Base-by-base conservation (phyloP, 2,797 vertebrate species). In the Coregonus ussuriensis region DNA sequence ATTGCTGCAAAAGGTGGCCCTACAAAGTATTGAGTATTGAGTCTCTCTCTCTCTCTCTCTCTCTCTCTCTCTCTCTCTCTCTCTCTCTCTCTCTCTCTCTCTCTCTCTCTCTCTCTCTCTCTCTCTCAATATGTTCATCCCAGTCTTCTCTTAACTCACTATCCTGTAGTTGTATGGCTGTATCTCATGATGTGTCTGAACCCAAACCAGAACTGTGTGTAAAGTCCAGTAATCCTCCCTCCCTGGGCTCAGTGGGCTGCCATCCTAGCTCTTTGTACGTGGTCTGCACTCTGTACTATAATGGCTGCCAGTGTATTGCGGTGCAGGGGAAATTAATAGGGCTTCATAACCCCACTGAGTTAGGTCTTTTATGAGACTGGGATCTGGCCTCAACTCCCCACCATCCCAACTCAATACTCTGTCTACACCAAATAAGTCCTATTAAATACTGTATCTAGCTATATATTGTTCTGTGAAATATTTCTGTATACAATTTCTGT, bases 331-430 rank as follows among this genome's bases (percentile, higher is more conserved):
- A 90, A 91, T 91, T 86, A 91, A 88, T 72, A 41, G 53, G 80
- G 83, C 11, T 77, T 21, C 7, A 59, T 69, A 71, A 88, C 84
- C 82, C 86, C 87, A 87, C 86, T 81, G 56, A 54, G 53, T 16
- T 76, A 31, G 79, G 86, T 84, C 83, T 89, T 47, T 89, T 89
- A 90, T 92, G 86, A 90, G 71, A 86, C 84, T 71, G 16, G 89
- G 75, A 85, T 85, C 41, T 77, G 79, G 84, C 77, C 75, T 62
- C n/a, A 41, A 72, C 77, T 81, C 77, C 74, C 52, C 78, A 74
- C 53, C 9, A 54, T 68, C 81, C 70, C 16, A 80, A 83, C 66
- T 71, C 18, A n/a, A 59, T 59, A 59, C 56, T 59, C 56, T n/a
- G 6, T n/a, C 2, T 21, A n/a, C n/a, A 41, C 4, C 56, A 59